Base-by-base conservation (phyloP, 2,888 invertebrate species). In the Agrotis segetum region DNA sequence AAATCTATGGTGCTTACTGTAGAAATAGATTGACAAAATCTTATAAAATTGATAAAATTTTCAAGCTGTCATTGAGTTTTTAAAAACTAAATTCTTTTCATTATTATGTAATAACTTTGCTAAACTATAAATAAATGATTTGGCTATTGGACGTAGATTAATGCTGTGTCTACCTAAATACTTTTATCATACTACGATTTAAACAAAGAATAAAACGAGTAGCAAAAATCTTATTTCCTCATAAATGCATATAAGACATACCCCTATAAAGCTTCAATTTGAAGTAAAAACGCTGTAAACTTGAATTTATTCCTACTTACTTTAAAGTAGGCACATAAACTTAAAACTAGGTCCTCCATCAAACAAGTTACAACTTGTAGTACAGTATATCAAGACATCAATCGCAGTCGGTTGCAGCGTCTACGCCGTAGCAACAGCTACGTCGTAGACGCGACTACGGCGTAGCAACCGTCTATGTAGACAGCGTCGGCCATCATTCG, bases 361-460 rank as follows among this genome's bases (percentile, higher is more conserved):
- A 69, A 70, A 67, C 21, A 79, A 66, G 24, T 40, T 67, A 67
- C 70, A 47, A 61, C 74, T 64, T 63, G 19, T 53, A 56, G 67
- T 69, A 75, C 47, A 55, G 65, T 67, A 74, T 69, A 60, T 74
- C 29, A 53, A 74, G 55, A 64, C 71, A 81, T 79, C 67, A 75
- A 75, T 81, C 71, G 71, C 75, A 58, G 68, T 34, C 17, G 49
- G 80, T 71, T 71, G 71, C 67, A 74, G 11, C 29, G 17, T 24
- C 83, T 80, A 74, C 74, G 77, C 13, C 74, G 71, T 82, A 61
- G 71, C 34, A 17, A 24, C 19, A n/a, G 14, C 83, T 77, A 74
- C 74, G 81, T 14, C 70, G 66, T 74, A 72, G 71, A 68, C 65
- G 11, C 40, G 50, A 29, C 79, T 82, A 79, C 83, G 79, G 21